Percentiles rank a stretch among this genome's conserved stretches.
These are phyloP conservation scores for Diloba caeruleocephala DNA, from an alignment of 2,888 invertebrate genomes.

Conservation along the genomic window DNA sequence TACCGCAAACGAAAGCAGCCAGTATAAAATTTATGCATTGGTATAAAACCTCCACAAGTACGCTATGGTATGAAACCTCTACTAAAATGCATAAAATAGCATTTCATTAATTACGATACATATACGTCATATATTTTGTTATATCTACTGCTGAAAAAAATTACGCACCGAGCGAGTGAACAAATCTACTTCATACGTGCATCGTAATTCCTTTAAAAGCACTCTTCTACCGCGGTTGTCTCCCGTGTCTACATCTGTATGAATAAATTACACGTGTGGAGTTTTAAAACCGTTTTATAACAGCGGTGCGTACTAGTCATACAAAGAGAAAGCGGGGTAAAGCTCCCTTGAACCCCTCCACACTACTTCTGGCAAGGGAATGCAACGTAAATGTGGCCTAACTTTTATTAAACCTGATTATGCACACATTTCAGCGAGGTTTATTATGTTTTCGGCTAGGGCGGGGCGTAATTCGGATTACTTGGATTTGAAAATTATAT, in stretches of 20 bases:
- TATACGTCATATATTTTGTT: too few relatives aligned
- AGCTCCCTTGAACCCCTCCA: conserved; percentile 40
- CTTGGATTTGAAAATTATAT: conserved; percentile 27
- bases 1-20: too few relatives aligned
- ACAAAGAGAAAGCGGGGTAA: conserved; percentile 49
- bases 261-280: conserved; percentile 40
- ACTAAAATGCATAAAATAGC: too few relatives aligned
- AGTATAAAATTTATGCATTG: too few relatives aligned
- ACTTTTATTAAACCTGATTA: conserved; percentile 51
- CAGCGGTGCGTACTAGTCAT: conserved; percentile 20
- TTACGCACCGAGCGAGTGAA: too few relatives aligned
- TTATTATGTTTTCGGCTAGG: conserved; percentile 37
- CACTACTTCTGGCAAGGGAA: conserved; percentile 37
- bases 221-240: conserved; percentile 24
- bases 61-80: too few relatives aligned
- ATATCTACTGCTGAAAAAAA: too few relatives aligned
- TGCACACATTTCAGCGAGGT: conserved; percentile 29
- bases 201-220: conserved; percentile 45
- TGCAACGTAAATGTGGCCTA: conserved; percentile 38
- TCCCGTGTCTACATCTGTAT: conserved; percentile 32
- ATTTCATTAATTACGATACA: too few relatives aligned
- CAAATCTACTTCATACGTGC: conserved; percentile 13
- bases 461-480: conserved; percentile 24
- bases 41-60: too few relatives aligned
- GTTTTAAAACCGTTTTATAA: conserved; percentile 51